Conservation (phyloP, 2,797 vertebrate species). For the Meriones psammophilus region DNA sequence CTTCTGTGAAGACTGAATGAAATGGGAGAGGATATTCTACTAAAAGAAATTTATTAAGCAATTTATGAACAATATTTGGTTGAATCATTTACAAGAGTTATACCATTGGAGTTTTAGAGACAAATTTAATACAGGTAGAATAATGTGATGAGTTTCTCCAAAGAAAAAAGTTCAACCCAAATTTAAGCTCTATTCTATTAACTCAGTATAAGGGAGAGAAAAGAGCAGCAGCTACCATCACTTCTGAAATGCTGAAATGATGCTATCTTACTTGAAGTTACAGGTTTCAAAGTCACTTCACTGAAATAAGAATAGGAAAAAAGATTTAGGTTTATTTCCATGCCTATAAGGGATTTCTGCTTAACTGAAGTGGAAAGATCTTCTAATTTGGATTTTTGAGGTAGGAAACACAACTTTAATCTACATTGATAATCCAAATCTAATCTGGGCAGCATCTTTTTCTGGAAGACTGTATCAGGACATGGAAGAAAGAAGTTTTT, state of each 20-base stretch:
- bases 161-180: background rate
- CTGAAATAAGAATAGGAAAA: background rate
- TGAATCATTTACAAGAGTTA: conserved; percentile 39
- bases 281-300: background rate
- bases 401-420: background rate
- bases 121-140: background rate
- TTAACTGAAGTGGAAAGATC: background rate
- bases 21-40: background rate
- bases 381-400: background rate
- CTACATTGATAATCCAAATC: background rate
- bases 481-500: background rate
- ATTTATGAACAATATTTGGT: background rate
- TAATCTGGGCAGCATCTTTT: background rate
- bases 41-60: conserved; percentile 42
- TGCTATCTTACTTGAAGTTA: background rate
- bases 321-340: background rate
- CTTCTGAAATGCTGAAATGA: background rate
- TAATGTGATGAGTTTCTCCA: background rate
- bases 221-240: background rate
- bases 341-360: no score
- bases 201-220: background rate
- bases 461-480: background rate
- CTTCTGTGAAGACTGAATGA: conserved; percentile 5
- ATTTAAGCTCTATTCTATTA: background rate
- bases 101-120: background rate